Percentiles rank a stretch among this genome's conserved stretches.
phyloP scores from a whole-genome alignment of 2,113 vertebrate species.

The Pelecanus crispus region DNA sequence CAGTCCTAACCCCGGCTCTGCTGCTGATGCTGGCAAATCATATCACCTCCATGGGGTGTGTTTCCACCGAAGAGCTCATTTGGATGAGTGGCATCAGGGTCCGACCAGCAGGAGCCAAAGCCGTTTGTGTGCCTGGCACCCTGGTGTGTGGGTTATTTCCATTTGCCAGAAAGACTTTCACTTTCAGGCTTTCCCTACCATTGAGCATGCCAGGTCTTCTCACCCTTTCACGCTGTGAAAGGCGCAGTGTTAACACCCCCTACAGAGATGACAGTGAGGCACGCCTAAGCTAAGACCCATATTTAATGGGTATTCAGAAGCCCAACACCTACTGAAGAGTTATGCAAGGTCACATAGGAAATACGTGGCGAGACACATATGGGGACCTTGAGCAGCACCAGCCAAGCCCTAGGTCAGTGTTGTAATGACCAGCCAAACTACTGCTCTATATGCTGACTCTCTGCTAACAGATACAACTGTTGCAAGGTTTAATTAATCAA shows the following conservation, averaged over 20 bases:
- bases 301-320: neutral
- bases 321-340: neutral
- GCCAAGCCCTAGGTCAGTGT: neutral
- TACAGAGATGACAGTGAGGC: neutral
- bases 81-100: neutral
- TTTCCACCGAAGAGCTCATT: neutral
- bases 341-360: neutral
- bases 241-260: neutral
- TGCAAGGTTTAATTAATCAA: neutral
- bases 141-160: neutral
- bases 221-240: neutral
- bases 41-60: neutral
- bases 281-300: neutral
- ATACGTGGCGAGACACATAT: fast-evolving
- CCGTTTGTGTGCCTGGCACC: neutral
- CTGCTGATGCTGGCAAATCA: neutral
- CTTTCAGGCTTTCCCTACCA: neutral
- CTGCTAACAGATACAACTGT: neutral
- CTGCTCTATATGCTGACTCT: neutral
- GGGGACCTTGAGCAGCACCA: neutral
- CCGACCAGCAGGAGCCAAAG: fast-evolving
- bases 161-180: neutral
- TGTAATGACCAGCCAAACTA: neutral
- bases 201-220: neutral
- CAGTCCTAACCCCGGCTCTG: neutral